Evolutionary conservation across 2,888 invertebrate genomes (phyloP).

Genomic region (Lasioglossum lativentre): DNA sequence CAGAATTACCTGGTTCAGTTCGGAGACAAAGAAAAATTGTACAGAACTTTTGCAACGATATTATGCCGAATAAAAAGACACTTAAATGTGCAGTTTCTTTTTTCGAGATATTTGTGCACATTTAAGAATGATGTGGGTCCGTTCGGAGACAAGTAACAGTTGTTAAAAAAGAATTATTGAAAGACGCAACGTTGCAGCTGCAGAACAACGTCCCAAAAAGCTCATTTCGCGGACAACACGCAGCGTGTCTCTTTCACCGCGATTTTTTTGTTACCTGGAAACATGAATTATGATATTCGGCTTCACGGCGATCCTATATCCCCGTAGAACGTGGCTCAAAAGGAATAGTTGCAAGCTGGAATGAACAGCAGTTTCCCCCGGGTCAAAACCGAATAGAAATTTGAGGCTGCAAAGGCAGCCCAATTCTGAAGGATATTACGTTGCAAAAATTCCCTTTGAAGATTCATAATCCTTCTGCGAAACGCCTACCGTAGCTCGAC

Average conservation of each 20-base stretch:
- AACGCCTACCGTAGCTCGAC: constrained; percentile 43
- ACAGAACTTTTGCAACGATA: neutral
- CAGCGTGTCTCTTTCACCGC: constrained; percentile 17
- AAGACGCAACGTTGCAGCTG: neutral
- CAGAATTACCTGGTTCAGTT: neutral
- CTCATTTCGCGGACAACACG: constrained; percentile 23
- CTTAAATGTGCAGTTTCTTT: neutral
- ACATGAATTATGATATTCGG: constrained; percentile 62
- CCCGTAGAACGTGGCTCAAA: constrained; percentile 48
- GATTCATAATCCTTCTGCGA: constrained; percentile 67
- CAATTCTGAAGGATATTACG: constrained; percentile 81
- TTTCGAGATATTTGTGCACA: neutral
- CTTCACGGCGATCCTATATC: constrained; percentile 49
- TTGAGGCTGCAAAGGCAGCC: constrained; percentile 76
- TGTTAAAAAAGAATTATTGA: neutral
- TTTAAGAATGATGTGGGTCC: neutral
- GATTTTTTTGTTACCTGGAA: constrained; percentile 60
- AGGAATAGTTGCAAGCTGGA: constrained; percentile 82
- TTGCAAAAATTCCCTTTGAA: constrained; percentile 78
- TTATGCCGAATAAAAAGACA: neutral
- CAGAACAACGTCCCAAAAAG: neutral
- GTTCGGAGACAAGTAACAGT: neutral
- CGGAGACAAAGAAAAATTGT: neutral
- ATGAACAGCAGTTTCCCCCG: constrained; percentile 81
- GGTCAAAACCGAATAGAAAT: constrained; percentile 79